Base-by-base conservation (phyloP, 2,113 vertebrate genomes). In the Gambusia holbrooki region DNA sequence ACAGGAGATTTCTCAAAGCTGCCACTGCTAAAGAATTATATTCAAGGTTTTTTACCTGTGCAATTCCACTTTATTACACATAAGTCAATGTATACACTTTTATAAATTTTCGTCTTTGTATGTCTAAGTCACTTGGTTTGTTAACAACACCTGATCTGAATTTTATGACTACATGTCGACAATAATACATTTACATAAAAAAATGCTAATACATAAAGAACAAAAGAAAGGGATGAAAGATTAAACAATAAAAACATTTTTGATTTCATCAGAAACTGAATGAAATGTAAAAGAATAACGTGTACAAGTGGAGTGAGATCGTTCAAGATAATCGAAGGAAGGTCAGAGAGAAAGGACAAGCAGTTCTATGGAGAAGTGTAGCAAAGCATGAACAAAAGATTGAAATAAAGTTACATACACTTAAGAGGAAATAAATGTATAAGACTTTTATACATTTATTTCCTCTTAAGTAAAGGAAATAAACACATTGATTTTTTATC, bases 391-490 rank as follows among this genome's bases (percentile, higher is more conserved):
- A 27, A 25, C 33, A 65, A 79, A 37, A 69, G 0, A 80, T 45
- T 62, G 28, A 84, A 48, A 72, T 9, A 82, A 67, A 67, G 69
- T 66, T 79, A 83, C 63, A 81, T 74, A 85, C 88, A 86, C 84
- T 63, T 63, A 76, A 69, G 54, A 74, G 62, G 32, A 76, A 71
- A 76, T 79, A 84, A 77, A 84, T 33, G 32, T 33, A 33, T 35
- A 35, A 35, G 8, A 1, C 1, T 9, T 35, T 35, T 35, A 9
- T 35, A 35, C 33, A 35, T 35, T 35, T 35, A 35, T 35, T 8
- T 33, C 32, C 32, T 33, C 7, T 33, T 35, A 35, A 35, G 8
- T 35, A 35, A 35, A 35, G 7, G 33, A 35, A 35, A 35, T 35
- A 9, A 35, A 35, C 33, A 35, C 33, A 35, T 35, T 35, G 33